Evolutionary conservation across 2,113 vertebrate species (phyloP), one percentile per base, ranked within the genome.

Genomic region (Orcinus orca): DNA sequence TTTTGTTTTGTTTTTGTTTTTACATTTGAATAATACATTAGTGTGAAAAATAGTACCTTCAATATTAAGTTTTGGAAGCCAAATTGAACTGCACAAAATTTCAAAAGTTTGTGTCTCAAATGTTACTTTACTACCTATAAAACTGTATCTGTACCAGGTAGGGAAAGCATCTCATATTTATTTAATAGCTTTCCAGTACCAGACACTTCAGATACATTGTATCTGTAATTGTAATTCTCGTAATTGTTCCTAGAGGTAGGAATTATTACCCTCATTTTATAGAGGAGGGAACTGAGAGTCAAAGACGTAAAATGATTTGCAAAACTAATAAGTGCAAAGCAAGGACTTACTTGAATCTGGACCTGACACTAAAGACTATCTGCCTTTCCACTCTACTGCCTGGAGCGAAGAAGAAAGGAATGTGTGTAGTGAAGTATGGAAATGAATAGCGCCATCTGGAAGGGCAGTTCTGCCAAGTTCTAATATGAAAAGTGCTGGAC

Each of bases 21-120:
- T 71, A 7, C 47, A 47, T 70, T 96, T 95, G 93, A 96, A 94
- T 93, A 97, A 95, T 96, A 33, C 71, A 79, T 94, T 44, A 53
- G 33, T 91, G 63, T 90, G 68, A 85, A 96, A 90, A 90, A 94
- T 41, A 95, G 20, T 62, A 83, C 55, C 55, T 88, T 96, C 71
- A 50, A 20, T 77, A 55, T 95, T 95, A 87, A 79, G 50, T 88
- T 96, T 96, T 92, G 47, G 74, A 80, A 95, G 44, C 44, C 95
- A 97, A 93, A 92, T 50, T 53, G 82, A 94, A 90, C 90, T 76
- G 65, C n/a, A 85, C 18, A 50, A 86, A 81, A 90, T 92, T 92
- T 95, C 9, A n/a, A 50, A 94, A 91, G 53, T 91, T 93, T 93
- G 11, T 94, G 62, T 94, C n/a, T 97, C 82, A 92, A 38, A 55